Evolutionary conservation across 2,113 vertebrate species (phyloP), one percentile per base, ranked within the genome.

Genomic region (Dipodomys ordii): DNA sequence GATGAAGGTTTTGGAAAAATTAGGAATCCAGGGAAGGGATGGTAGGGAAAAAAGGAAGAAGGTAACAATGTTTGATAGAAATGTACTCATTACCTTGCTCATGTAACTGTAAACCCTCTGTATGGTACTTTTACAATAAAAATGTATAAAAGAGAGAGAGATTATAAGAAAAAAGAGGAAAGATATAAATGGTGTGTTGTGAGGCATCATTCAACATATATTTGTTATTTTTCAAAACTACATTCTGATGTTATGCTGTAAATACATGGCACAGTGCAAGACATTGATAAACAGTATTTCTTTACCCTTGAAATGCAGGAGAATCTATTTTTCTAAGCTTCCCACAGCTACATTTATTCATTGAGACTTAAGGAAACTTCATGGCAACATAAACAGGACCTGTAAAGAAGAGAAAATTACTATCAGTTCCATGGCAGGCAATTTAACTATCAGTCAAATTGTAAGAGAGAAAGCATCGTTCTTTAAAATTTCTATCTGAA

Each of bases 151-250:
- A 39, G 4, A 39, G 39, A 39, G 35, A 39, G 39, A 39, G 39
- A 39, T 39, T 39, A 39, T 6, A 39, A 39, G 4, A 39, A 39
- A 39, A 69, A 35, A 91, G 79, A 88, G 76, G 64, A 35, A 68
- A 44, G 23, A 79, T 68, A 7, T 5, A 25, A 35, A 4, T 8
- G 11, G 3, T 69, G 7, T 89, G 67, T 77, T 35, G 28, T 60
- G 73, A 87, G 49, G 49, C 25, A 65, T 53, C 71, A 76, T 77
- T 91, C 69, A 87, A 57, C 12, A 32, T 65, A 10, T 2, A 11
- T 49, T 87, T 78, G 77, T 88, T 49, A 72, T 71, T 91, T 95
- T 8, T 94, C 77, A 90, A 72, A 93, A 77, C 39, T 28, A 49
- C 46, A 30, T 27, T 60, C 28, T 74, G 49, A 89, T 64, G 91